Evolutionary conservation across 2,797 vertebrate species (phyloP).

Genomic region (Chanos chanos): DNA sequence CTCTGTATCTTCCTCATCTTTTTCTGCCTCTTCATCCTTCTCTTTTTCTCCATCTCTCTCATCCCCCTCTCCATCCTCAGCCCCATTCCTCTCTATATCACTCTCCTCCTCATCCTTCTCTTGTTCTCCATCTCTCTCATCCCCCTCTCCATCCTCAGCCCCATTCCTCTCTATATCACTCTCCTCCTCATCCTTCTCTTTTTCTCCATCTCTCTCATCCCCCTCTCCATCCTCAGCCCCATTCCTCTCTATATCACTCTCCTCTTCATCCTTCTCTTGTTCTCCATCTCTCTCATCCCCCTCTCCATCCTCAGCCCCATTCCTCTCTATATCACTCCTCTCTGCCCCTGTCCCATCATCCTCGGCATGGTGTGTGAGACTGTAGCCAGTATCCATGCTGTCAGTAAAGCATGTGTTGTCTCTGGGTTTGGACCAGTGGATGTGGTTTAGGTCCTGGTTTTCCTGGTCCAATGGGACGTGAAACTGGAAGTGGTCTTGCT

Average conservation of each 20-base stretch:
- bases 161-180: background rate
- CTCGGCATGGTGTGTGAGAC: too few species aligned
- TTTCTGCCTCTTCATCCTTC: background rate
- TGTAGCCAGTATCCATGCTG: too few species aligned
- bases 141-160: background rate
- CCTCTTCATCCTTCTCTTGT: background rate
- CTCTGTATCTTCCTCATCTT: background rate
- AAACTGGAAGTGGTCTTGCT: slow-evolving; percentile 91
- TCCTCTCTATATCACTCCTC: background rate
- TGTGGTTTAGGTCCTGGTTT: slow-evolving; percentile 57
- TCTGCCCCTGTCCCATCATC: background rate
- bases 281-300: background rate
- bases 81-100: background rate
- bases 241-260: background rate
- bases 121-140: background rate
- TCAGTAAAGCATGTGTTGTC: too few species aligned
- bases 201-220: background rate
- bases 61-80: background rate
- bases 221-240: background rate
- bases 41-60: background rate
- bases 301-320: background rate
- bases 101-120: background rate
- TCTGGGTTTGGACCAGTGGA: too few species aligned
- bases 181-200: background rate
- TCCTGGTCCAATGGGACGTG: slow-evolving; percentile 72